These are phyloP conservation scores for Polypedilum vanderplanki DNA, from an alignment of 1,140 invertebrate genomes.

Conservation along the genomic window DNA sequence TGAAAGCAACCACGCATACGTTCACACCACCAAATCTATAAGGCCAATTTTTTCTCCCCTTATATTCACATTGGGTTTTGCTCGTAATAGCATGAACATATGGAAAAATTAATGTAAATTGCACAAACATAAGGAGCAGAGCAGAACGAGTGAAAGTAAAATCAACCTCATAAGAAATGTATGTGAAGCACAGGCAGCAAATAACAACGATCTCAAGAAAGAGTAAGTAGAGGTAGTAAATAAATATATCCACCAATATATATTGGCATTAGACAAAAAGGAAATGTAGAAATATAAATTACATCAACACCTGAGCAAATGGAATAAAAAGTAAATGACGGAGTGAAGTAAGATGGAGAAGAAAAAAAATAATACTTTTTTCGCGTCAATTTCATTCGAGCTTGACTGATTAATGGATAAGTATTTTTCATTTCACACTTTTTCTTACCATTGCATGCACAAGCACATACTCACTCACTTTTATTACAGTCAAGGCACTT, in stretches of 20 bases:
- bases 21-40: too few species aligned
- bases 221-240: background rate
- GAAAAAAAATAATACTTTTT: conserved; percentile 19
- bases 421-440: background rate
- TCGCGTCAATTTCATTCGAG: conserved; percentile 26
- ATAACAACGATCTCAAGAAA: background rate
- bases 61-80: background rate
- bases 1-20: too few species aligned
- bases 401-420: conserved; percentile 19
- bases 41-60: background rate
- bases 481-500: too few species aligned
- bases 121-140: background rate
- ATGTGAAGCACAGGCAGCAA: background rate
- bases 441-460: too few species aligned
- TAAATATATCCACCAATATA: background rate
- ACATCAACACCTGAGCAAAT: conserved; percentile 28
- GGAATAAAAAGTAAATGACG: conserved; percentile 1
- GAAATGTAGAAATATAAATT: background rate
- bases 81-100: background rate
- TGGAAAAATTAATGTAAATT: conserved; percentile 7
- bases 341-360: background rate
- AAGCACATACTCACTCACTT: too few species aligned
- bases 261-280: background rate
- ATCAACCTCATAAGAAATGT: conserved; percentile 5
- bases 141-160: background rate